phyloP scores from a whole-genome alignment of 2,888 invertebrate species.

The Rhagonycha fulva region DNA sequence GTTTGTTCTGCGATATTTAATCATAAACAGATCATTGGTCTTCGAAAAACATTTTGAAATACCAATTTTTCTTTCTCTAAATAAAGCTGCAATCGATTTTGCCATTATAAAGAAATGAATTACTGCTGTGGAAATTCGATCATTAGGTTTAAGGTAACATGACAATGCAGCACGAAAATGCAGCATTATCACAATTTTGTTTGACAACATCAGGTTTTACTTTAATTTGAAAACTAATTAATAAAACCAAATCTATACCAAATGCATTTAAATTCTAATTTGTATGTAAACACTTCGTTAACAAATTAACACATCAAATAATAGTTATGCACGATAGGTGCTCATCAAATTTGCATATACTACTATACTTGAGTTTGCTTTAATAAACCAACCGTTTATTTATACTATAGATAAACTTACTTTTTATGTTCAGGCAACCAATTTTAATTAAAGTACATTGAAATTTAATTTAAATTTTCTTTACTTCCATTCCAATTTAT shows the following conservation, averaged over 20 bases:
- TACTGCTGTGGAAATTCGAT: background rate
- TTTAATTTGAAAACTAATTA: background rate
- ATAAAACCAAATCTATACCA: background rate
- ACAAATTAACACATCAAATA: slow-evolving; percentile 16
- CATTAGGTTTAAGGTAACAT: background rate
- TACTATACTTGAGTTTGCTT: background rate
- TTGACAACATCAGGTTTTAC: background rate
- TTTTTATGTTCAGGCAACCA: background rate
- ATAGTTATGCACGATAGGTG: background rate
- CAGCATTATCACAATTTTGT: background rate
- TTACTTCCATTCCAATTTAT: background rate
- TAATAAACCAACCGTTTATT: background rate
- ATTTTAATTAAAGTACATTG: background rate
- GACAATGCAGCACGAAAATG: background rate
- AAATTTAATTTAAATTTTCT: background rate
- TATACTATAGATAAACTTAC: background rate
- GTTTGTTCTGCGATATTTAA: background rate
- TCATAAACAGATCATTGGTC: background rate
- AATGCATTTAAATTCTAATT: background rate
- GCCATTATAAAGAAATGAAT: background rate
- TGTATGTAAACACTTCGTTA: slow-evolving; percentile 8
- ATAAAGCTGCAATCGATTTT: background rate
- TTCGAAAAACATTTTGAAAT: background rate
- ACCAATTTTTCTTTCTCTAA: background rate
- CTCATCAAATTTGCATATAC: background rate